These are phyloP conservation scores for Drosophila guanche DNA, from an alignment of 1,140 invertebrate species.

Conservation along the genomic window DNA sequence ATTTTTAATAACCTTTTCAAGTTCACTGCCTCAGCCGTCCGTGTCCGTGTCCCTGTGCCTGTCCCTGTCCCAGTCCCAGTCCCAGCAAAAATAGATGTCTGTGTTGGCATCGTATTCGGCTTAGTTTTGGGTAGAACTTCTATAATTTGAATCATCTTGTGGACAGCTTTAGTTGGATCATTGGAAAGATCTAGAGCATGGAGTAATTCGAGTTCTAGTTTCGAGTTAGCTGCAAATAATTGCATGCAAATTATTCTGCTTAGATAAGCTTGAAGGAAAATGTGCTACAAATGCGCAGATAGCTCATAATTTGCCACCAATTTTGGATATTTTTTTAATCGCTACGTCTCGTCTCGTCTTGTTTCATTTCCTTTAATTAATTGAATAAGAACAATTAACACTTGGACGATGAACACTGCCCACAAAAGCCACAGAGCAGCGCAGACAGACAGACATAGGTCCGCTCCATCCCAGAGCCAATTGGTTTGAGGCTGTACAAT, in stretches of 20 bases:
- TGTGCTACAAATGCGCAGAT: background rate
- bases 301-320: conserved; percentile 47
- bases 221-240: too few relatives aligned
- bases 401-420: conserved; percentile 27
- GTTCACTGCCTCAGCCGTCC: conserved; percentile 60
- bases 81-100: background rate
- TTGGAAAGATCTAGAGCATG: too few relatives aligned
- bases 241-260: too few relatives aligned
- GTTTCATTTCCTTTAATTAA: conserved; percentile 21
- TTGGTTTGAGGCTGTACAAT: conserved; percentile 40
- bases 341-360: background rate
- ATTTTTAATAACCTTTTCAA: conserved; percentile 77
- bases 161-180: too few relatives aligned
- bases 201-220: too few relatives aligned
- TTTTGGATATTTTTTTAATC: conserved; percentile 9
- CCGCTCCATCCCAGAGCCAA: conserved; percentile 37
- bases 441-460: background rate
- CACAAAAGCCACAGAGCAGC: too few relatives aligned
- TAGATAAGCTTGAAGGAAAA: background rate
- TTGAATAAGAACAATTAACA: conserved; percentile 64
- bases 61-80: conserved; percentile 18
- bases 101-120: background rate
- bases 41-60: conserved; percentile 15
- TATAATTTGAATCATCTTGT: too few relatives aligned
- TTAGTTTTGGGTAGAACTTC: too few relatives aligned